Evolutionary conservation across 37 sponge, comb jelly and placozoan species (phyloP), one percentile per base, ranked within the genome.

Genomic region (Agelas oroides): DNA sequence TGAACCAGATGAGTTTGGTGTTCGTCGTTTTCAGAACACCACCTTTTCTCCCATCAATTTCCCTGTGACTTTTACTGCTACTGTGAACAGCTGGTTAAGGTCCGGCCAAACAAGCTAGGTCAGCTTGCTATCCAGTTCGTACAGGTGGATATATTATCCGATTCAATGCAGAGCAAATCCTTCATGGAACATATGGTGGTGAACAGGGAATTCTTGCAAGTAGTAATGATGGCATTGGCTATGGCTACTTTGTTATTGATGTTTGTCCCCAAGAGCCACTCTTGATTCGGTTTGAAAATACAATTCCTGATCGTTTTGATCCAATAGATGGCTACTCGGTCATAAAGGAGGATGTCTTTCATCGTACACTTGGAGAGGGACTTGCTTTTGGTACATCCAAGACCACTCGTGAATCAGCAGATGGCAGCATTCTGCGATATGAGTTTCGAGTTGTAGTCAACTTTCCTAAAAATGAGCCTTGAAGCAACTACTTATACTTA

Each of bases 141-240:
- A 60, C 61, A 25, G 78, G 78, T 32, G 78, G 78, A 32, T 59
- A 46, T 35, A 25, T 24, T 5, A 60, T 77, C n/a, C 6, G 18
- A 25, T 77, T 77, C 36, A 27, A n/a, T 38, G 62, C 56, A 25
- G 59, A 59, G 14, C 78, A 77, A 34, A 37, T 59, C 34, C 62
- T 77, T 17, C 15, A 56, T 59, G 78, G 78, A 21, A 60, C 36
- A 15, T 77, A 57, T 59, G 78, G 78, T 58, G 78, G 78, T 57
- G 62, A 60, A 31, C 23, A 59, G 25, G 78, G 78, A 16, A 60
- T 23, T 2, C 62, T 20, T 23, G 78, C 59, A 3, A 46, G 34
- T 1, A 25, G 60, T 16, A 60, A 31, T 18, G 62, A 58, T 23
- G 60, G 19, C 2, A 11, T 77, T 16, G 27, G 21, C 37, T 77